These are phyloP conservation scores for Gnatocerus cornutus DNA, from an alignment of 2,888 invertebrate genomes.

Conservation along the genomic window DNA sequence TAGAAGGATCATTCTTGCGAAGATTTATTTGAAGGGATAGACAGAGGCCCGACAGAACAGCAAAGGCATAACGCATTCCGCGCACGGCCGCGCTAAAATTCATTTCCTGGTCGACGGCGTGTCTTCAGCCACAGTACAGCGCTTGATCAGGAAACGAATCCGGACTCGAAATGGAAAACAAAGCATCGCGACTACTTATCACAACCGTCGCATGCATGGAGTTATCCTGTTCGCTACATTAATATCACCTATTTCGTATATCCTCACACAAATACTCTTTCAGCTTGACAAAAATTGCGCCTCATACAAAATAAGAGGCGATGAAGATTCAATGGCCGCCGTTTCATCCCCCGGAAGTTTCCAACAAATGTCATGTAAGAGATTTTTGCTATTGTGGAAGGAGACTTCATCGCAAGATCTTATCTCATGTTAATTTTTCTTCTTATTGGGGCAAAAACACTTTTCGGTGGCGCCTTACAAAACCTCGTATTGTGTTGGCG, in stretches of 20 bases:
- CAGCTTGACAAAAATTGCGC: conserved; percentile 25
- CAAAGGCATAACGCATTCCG: conserved; percentile 54
- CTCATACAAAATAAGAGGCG: conserved; percentile 23
- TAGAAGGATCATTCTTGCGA: conserved; percentile 30
- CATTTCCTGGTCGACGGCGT: conserved; percentile 68
- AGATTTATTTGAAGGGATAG: conserved; percentile 46
- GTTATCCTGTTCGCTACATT: conserved; percentile 51
- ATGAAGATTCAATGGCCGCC: conserved; percentile 10
- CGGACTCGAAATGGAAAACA: conserved; percentile 69
- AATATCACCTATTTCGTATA: conserved; percentile 49
- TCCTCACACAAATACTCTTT: conserved; percentile 27
- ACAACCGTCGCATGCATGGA: conserved; percentile 51
- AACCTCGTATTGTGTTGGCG: conserved; percentile 5
- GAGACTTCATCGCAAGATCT: too few relatives aligned
- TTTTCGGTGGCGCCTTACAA: conserved; percentile 17
- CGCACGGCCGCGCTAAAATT: conserved; percentile 68
- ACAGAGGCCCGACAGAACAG: conserved; percentile 38
- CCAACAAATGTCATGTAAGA: conserved; percentile 2
- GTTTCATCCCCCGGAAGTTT: neutral
- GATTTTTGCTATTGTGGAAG: neutral
- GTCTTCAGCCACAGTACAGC: conserved; percentile 66
- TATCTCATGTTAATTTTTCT: too few relatives aligned
- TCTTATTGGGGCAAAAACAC: too few relatives aligned
- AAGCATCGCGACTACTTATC: conserved; percentile 63
- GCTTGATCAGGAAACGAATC: conserved; percentile 68